These are phyloP conservation scores for Hermatobates lingyangjiaoensis DNA, from an alignment of 1,140 invertebrate species.

Conservation along the genomic window DNA sequence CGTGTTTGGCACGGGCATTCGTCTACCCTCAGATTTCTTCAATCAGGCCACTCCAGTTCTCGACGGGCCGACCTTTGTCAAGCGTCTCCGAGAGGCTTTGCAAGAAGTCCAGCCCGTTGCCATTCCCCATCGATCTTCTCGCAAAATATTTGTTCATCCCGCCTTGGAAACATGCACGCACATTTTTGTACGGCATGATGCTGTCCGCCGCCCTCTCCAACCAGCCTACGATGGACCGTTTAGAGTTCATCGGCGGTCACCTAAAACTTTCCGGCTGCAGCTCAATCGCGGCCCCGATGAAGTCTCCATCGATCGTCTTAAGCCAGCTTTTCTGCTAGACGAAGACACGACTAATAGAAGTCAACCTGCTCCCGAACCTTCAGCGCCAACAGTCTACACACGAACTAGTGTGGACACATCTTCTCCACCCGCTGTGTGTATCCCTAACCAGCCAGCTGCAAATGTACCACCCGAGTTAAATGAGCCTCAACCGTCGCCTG, in stretches of 20 bases:
- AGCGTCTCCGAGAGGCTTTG: neutral
- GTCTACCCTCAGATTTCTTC: neutral
- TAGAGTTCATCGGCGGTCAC: slow-evolving; percentile 8
- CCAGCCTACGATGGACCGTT: slow-evolving; percentile 14
- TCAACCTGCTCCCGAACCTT: too few relatives aligned
- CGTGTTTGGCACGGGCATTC: neutral
- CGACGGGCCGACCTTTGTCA: neutral
- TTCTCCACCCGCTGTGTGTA: too few relatives aligned
- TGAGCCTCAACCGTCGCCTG: too few relatives aligned
- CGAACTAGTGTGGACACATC: too few relatives aligned
- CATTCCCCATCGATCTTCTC: neutral
- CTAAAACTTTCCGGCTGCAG: slow-evolving; percentile 9
- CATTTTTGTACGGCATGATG: slow-evolving; percentile 16
- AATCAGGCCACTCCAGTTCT: neutral
- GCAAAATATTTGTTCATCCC: slow-evolving; percentile 10
- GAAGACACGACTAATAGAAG: too few relatives aligned
- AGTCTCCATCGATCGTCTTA: slow-evolving; percentile 15
- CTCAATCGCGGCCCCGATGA: neutral
- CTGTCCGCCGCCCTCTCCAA: slow-evolving; percentile 1
- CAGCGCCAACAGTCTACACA: too few relatives aligned
- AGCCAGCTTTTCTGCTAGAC: slow-evolving; percentile 10
- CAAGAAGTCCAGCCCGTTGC: neutral
- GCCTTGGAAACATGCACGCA: slow-evolving; percentile 11
- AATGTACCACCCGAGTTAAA: too few relatives aligned
- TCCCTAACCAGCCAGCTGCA: too few relatives aligned